A percentile compares a stretch with the other conserved stretches of the same genome.
These are phyloP conservation scores for Hoplias malabaricus DNA, from an alignment of 2,113 vertebrate species.

Conservation along the genomic window DNA sequence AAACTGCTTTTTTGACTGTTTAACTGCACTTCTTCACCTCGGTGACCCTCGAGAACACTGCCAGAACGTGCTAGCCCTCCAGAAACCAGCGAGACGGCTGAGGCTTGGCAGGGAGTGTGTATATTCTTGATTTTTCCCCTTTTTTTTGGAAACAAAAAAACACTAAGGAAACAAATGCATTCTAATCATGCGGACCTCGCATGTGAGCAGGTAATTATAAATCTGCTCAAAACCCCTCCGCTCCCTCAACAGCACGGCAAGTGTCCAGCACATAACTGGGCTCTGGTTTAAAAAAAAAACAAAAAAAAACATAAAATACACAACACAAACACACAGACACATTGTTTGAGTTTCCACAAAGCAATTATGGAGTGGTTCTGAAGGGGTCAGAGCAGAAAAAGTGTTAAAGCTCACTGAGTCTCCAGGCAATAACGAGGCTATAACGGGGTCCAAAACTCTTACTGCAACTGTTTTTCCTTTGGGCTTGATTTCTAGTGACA, in stretches of 20 bases:
- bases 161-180: background rate
- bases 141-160: too few species aligned
- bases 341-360: constrained; percentile 51
- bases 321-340: constrained; percentile 44
- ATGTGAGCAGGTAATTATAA: constrained; percentile 61
- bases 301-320: constrained; percentile 39
- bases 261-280: constrained; percentile 47
- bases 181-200: constrained; percentile 38
- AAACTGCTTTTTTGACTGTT: background rate
- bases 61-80: constrained; percentile 2
- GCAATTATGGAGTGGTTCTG: constrained; percentile 41
- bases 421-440: background rate
- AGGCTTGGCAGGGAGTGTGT: background rate
- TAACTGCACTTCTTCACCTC: background rate
- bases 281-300: background rate
- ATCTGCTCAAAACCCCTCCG: constrained; percentile 49
- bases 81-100: background rate
- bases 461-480: constrained; percentile 14
- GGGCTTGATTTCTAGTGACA: background rate
- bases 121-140: background rate
- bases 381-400: constrained; percentile 19
- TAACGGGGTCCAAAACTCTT: background rate
- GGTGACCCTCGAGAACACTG: background rate
- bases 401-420: constrained; percentile 24
- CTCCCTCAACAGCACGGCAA: constrained; percentile 44